Conservation (phyloP, 2,113 vertebrate species). For the Centropus unirufus region DNA sequence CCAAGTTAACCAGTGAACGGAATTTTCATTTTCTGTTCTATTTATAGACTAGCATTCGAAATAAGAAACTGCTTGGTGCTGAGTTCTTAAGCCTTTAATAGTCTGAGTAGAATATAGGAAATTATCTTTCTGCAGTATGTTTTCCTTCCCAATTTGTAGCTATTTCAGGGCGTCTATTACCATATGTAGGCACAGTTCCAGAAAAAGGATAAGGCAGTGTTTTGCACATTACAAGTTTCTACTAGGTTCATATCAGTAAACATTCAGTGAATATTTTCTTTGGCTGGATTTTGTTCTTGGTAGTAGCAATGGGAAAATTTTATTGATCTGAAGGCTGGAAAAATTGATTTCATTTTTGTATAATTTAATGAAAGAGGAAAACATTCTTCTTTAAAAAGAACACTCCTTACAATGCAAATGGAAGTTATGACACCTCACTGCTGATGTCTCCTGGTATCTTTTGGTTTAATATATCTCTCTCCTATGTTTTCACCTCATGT, state of each 20-base stretch:
- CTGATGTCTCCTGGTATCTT: rapidly evolving
- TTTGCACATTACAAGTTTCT: slow-evolving; percentile 3
- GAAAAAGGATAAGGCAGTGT: slow-evolving; percentile 26
- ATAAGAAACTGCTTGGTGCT: slow-evolving; percentile 49
- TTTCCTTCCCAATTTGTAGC: slow-evolving; percentile 42
- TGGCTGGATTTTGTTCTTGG: background rate
- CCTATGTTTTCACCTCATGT: background rate
- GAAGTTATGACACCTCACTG: background rate
- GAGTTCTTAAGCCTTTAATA: slow-evolving; percentile 50
- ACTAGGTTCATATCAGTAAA: background rate
- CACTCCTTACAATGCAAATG: background rate
- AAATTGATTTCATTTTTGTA: background rate
- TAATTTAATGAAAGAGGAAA: background rate
- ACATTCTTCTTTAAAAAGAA: background rate
- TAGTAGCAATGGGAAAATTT: background rate
- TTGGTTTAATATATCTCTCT: background rate
- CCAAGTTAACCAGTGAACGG: slow-evolving; percentile 24
- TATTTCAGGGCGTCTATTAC: slow-evolving; percentile 34
- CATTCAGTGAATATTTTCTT: background rate
- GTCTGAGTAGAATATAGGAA: slow-evolving; percentile 12
- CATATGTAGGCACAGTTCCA: background rate
- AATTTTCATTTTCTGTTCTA: slow-evolving; percentile 29
- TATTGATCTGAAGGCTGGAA: background rate
- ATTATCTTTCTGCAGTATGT: slow-evolving; percentile 21
- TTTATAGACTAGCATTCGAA: slow-evolving; percentile 54